Percentiles rank a stretch among this genome's conserved stretches.
Conservation (phyloP, 2,113 vertebrate species). For the Mustela lutreola region DNA sequence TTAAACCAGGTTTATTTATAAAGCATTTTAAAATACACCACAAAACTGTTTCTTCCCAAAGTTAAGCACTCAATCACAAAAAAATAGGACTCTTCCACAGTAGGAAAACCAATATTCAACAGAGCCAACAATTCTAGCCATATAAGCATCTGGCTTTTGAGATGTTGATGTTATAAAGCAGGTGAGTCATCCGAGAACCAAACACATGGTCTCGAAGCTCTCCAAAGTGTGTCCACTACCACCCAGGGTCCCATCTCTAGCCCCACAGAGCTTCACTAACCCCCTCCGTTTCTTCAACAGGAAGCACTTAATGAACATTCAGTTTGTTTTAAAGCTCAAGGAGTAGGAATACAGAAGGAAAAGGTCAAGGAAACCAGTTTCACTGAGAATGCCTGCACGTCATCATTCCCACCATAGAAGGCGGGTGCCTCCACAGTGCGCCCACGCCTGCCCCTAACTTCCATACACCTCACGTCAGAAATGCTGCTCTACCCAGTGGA, state of each 20-base stretch:
- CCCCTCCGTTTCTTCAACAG: background rate
- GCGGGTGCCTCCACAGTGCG: background rate
- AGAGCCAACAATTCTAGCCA: background rate
- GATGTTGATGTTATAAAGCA: background rate
- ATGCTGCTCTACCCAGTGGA: background rate
- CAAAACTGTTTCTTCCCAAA: background rate
- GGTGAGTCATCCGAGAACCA: background rate
- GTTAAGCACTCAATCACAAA: background rate
- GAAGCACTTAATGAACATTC: background rate
- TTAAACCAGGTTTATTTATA: slow-evolving; percentile 42
- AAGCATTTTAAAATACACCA: slow-evolving; percentile 22
- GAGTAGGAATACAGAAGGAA: background rate
- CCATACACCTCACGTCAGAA: background rate
- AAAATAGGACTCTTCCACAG: background rate
- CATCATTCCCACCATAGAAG: background rate
- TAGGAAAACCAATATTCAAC: background rate
- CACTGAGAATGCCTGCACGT: background rate
- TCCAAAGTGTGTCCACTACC: background rate
- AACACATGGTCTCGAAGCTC: background rate
- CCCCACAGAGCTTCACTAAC: background rate
- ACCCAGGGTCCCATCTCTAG: background rate
- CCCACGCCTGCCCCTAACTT: background rate
- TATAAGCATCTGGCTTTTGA: slow-evolving; percentile 19
- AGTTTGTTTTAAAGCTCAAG: background rate
- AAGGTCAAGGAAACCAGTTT: background rate